Conservation (phyloP, 23 tunicate genomes). For the Trididemnum nubilum region DNA sequence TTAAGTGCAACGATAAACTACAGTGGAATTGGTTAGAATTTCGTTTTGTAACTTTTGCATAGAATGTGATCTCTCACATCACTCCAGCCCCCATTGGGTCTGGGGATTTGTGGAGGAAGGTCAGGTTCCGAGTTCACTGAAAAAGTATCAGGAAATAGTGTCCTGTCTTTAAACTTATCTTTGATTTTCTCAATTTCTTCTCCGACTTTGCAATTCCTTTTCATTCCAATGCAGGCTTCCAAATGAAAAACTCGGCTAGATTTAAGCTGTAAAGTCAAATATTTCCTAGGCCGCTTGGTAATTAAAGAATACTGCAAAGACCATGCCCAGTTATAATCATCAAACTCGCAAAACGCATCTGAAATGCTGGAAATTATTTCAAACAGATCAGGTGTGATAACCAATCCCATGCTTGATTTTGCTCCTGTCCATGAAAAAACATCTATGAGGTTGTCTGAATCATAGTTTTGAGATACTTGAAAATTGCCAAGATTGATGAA, state of each 20-base stretch:
- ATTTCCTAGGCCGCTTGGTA: neutral
- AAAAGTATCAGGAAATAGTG: constrained; percentile 54
- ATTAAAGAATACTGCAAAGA: constrained; percentile 59
- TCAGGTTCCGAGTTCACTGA: constrained; percentile 31
- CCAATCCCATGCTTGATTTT: constrained; percentile 79
- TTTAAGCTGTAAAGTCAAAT: constrained; percentile 36
- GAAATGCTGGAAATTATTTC: constrained; percentile 26
- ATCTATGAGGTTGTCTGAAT: constrained; percentile 30
- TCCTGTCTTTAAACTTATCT: neutral
- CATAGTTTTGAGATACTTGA: constrained; percentile 46
- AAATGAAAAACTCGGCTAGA: constrained; percentile 72
- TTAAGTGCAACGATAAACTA: too few relatives aligned
- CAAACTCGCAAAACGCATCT: constrained; percentile 67
- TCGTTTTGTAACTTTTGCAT: constrained; percentile 62
- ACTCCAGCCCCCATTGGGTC: constrained; percentile 98
- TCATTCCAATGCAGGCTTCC: constrained; percentile 57
- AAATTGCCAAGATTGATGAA: constrained; percentile 71
- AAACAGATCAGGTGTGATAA: constrained; percentile 44
- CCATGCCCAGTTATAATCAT: constrained; percentile 99
- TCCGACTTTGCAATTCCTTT: constrained; percentile 38
- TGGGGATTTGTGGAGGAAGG: constrained; percentile 14
- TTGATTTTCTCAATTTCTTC: constrained; percentile 19
- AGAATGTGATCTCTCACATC: constrained; percentile 83
- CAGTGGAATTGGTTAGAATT: too few relatives aligned
- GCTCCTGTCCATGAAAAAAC: constrained; percentile 70